Conservation (phyloP, 2,797 vertebrate species). For the Hozukius guyotensis region DNA sequence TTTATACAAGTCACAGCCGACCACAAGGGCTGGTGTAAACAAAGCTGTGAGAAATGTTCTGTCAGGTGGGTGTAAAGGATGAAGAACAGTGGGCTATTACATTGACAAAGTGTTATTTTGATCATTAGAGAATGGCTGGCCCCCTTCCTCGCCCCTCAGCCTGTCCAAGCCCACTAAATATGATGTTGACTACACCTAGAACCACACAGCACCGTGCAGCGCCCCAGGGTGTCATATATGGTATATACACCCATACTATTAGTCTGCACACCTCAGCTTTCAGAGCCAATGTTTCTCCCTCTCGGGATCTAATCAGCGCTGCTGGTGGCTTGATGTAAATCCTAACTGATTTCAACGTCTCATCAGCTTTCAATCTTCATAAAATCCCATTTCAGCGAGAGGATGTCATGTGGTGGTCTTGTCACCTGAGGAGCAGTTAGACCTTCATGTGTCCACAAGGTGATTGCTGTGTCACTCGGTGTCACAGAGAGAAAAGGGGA, state of each 20-base stretch:
- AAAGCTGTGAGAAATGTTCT: constrained; percentile 62
- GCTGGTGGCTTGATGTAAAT: constrained; percentile 26
- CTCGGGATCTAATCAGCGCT: constrained; percentile 16
- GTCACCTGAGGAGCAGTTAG: constrained; percentile 69
- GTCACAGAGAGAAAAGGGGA: constrained; percentile 7
- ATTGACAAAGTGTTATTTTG: constrained; percentile 74
- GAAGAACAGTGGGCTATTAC: constrained; percentile 68
- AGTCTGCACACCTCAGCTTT: constrained; percentile 17
- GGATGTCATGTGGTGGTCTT: constrained; percentile 23
- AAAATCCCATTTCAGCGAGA: constrained; percentile 36
- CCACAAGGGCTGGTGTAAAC: constrained; percentile 55
- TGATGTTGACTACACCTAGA: constrained; percentile 54
- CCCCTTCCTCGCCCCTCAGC: constrained; percentile 36
- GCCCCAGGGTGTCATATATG: constrained; percentile 29
- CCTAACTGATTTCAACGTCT: constrained; percentile 51
- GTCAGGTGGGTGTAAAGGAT: constrained; percentile 53
- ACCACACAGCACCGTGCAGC: constrained; percentile 28
- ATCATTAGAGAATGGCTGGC: constrained; percentile 66
- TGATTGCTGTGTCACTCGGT: constrained; percentile 44
- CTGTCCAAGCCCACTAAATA: constrained; percentile 71
- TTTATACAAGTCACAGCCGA: constrained; percentile 47
- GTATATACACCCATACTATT: constrained; percentile 17
- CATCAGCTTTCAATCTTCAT: constrained; percentile 61
- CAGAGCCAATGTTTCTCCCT: background rate
- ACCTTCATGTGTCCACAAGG: constrained; percentile 44